Evolutionary conservation across 2,888 invertebrate species (phyloP).

Genomic region (Rotaria macrura): DNA sequence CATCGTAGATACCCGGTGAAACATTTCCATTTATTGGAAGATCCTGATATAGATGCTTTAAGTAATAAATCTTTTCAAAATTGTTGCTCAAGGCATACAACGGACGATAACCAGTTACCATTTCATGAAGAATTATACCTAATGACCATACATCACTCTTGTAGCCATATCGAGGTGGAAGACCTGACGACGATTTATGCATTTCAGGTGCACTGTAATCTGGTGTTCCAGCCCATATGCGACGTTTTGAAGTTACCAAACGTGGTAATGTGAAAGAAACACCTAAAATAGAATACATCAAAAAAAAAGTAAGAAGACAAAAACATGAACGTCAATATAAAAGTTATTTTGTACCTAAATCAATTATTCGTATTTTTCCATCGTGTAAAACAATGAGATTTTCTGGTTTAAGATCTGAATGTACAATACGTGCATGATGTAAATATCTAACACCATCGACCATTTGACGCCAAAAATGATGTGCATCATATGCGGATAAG

Average conservation of each 20-base stretch:
- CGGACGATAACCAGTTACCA: neutral
- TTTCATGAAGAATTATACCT: neutral
- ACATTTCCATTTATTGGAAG: neutral
- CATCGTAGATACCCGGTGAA: neutral
- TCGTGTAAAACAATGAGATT: neutral
- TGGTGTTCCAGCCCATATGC: neutral
- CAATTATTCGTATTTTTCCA: neutral
- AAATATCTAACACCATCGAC: neutral
- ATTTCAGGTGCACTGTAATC: neutral
- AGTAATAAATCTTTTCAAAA: neutral
- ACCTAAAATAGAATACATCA: neutral
- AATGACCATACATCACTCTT: neutral
- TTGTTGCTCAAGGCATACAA: neutral
- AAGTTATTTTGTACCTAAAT: neutral
- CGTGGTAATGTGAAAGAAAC: neutral
- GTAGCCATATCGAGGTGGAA: neutral
- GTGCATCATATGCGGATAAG: neutral
- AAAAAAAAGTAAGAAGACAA: too few relatives aligned
- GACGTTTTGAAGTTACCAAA: neutral
- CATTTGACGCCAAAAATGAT: neutral
- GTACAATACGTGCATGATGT: constrained; percentile 4
- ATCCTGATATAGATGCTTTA: neutral
- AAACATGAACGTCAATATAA: too few relatives aligned
- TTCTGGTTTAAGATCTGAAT: constrained; percentile 5
- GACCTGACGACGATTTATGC: neutral